Conservation (phyloP, 2,113 vertebrate genomes). For the Zosterops hypoxanthus region DNA sequence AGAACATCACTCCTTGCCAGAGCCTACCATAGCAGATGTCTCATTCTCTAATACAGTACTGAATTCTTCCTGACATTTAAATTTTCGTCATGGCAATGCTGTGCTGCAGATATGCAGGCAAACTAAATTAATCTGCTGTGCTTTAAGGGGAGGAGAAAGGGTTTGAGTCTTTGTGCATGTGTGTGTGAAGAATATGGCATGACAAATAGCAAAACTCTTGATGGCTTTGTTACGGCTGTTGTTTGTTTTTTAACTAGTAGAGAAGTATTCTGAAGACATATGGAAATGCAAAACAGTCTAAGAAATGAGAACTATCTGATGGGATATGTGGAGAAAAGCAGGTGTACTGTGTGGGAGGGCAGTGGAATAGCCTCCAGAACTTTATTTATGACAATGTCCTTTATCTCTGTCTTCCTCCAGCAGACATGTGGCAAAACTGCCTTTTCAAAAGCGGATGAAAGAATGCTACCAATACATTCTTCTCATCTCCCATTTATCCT, state of each 20-base stretch:
- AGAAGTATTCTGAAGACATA: slow-evolving; percentile 23
- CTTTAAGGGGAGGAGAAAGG: background rate
- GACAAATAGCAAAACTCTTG: background rate
- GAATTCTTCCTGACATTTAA: slow-evolving; percentile 51
- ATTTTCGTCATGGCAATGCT: slow-evolving; percentile 54
- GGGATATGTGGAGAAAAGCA: slow-evolving; percentile 23
- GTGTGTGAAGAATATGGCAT: background rate
- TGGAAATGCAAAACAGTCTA: slow-evolving; percentile 1
- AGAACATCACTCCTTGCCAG: slow-evolving; percentile 49
- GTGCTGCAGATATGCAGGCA: slow-evolving; percentile 35
- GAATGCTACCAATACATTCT: background rate
- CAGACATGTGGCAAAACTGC: background rate
- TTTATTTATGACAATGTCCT: slow-evolving; percentile 16
- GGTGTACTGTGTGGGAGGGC: slow-evolving; percentile 14
- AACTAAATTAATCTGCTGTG: slow-evolving; percentile 49
- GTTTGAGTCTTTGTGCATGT: background rate
- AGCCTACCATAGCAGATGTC: slow-evolving; percentile 43
- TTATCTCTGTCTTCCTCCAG: background rate
- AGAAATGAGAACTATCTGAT: background rate
- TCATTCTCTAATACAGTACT: slow-evolving; percentile 55
- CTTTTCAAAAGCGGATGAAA: slow-evolving; percentile 5
- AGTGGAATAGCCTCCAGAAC: background rate
- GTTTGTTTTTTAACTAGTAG: slow-evolving; percentile 10
- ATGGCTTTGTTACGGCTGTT: background rate
- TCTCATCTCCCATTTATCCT: background rate